phyloP scores from a whole-genome alignment of 2,888 invertebrate species.

The Dicyrtomina minuta region DNA sequence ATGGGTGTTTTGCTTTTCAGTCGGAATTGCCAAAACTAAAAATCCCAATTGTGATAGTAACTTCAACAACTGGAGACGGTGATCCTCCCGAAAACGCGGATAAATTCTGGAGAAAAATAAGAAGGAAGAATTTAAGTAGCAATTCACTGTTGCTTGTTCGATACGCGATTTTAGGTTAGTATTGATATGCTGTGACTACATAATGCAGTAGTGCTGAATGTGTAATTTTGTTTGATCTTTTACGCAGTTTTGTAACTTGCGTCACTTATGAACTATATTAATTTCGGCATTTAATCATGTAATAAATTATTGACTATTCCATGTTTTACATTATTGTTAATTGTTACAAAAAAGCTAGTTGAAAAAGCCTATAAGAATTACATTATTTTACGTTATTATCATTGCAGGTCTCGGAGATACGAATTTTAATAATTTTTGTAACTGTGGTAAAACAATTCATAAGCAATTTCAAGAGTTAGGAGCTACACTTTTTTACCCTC shows the following conservation, averaged over 20 bases:
- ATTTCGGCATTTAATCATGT: neutral
- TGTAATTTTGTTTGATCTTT: too few relatives aligned
- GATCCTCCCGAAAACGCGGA: conserved; percentile 62
- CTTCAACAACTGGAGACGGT: conserved; percentile 63
- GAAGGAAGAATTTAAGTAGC: conserved; percentile 56
- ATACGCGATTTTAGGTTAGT: conserved; percentile 60
- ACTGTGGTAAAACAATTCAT: conserved; percentile 59
- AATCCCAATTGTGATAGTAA: conserved; percentile 58
- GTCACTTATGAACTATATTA: too few relatives aligned
- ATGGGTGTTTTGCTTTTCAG: conserved; percentile 32
- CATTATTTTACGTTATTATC: neutral
- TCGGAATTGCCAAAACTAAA: conserved; percentile 39
- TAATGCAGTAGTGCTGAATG: too few relatives aligned
- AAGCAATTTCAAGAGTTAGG: conserved; percentile 58
- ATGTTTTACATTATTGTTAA: neutral
- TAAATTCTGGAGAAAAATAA: conserved; percentile 59
- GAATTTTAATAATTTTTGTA: conserved; percentile 63
- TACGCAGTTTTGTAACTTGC: too few relatives aligned
- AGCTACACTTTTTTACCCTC: conserved; percentile 58
- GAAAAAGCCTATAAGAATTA: neutral
- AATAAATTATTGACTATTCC: neutral
- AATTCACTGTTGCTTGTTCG: conserved; percentile 57
- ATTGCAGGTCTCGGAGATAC: conserved; percentile 62
- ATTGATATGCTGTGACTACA: too few relatives aligned
- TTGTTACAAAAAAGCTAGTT: neutral